Percentiles rank a stretch among this genome's conserved stretches.
These are phyloP conservation scores for Napeogenes inachia DNA, from an alignment of 2,888 invertebrate species.

Conservation along the genomic window DNA sequence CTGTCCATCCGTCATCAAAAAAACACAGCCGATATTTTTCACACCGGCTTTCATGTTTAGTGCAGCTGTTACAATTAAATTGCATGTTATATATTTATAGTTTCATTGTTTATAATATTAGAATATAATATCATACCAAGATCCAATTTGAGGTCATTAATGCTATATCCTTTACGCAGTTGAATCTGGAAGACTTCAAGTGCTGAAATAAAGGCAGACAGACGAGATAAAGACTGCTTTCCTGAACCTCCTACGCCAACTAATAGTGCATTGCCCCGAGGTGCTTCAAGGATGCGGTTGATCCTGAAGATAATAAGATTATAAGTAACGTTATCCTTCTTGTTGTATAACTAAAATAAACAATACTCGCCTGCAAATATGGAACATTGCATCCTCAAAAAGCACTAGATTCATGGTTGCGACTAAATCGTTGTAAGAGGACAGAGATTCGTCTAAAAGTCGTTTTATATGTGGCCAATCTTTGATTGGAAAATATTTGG, in stretches of 20 bases:
- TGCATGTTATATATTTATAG: neutral
- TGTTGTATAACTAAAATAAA: neutral
- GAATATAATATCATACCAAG: slow-evolving; percentile 48
- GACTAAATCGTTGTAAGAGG: slow-evolving; percentile 91
- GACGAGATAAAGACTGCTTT: slow-evolving; percentile 92
- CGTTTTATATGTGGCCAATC: slow-evolving; percentile 84
- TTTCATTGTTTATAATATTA: neutral
- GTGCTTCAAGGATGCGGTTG: slow-evolving; percentile 93
- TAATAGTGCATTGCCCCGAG: slow-evolving; percentile 93
- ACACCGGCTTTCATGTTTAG: slow-evolving; percentile 93
- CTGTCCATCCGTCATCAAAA: slow-evolving; percentile 96
- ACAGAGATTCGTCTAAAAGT: slow-evolving; percentile 87
- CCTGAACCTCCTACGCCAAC: slow-evolving; percentile 97
- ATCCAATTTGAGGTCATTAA: slow-evolving; percentile 87
- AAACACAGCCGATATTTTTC: slow-evolving; percentile 89
- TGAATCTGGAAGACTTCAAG: slow-evolving; percentile 96
- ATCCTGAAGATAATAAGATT: slow-evolving; percentile 78
- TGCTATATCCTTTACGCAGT: slow-evolving; percentile 91
- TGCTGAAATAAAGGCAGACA: slow-evolving; percentile 93
- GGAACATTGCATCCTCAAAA: slow-evolving; percentile 96
- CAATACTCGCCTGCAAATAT: slow-evolving; percentile 83
- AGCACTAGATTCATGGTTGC: slow-evolving; percentile 96
- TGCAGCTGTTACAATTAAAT: slow-evolving; percentile 65
- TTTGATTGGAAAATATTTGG: slow-evolving; percentile 89
- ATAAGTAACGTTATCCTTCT: neutral